Evolutionary conservation across 2,797 vertebrate species (phyloP).

Genomic region (Crocidura indochinensis): DNA sequence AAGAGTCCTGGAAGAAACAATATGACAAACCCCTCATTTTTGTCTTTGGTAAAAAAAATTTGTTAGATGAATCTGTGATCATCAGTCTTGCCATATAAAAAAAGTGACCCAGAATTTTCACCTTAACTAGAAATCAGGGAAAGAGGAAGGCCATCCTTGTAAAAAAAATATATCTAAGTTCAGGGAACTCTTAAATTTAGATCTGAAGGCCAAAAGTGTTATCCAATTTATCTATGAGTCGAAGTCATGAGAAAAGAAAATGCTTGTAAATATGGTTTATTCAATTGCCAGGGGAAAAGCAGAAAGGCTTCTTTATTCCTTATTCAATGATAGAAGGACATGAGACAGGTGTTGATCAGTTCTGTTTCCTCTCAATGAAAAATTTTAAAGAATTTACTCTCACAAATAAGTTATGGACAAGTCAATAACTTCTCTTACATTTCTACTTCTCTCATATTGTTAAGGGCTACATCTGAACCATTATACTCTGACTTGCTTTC

Average conservation of each 20-base stretch:
- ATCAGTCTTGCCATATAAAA: neutral
- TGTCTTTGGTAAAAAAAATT: neutral
- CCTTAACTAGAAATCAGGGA: neutral
- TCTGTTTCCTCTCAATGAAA: neutral
- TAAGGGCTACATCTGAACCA: neutral
- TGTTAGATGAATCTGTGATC: neutral
- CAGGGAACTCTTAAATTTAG: neutral
- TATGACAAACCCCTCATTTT: neutral
- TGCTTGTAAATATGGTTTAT: neutral
- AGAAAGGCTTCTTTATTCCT: neutral
- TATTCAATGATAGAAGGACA: neutral
- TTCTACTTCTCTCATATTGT: neutral
- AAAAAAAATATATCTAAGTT: neutral
- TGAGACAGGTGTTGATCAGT: neutral
- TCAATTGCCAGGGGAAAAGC: neutral
- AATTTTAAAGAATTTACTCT: neutral
- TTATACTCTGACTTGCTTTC: neutral
- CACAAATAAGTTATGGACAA: neutral
- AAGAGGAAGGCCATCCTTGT: neutral
- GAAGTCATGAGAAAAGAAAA: neutral
- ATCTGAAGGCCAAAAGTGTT: neutral
- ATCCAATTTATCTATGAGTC: neutral
- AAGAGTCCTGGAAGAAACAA: neutral
- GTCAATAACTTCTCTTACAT: neutral
- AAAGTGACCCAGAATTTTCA: neutral